Percentiles rank a stretch among this genome's conserved stretches.
Conservation (phyloP, 2,113 vertebrate species). For the Phalacrocorax aristotelis region DNA sequence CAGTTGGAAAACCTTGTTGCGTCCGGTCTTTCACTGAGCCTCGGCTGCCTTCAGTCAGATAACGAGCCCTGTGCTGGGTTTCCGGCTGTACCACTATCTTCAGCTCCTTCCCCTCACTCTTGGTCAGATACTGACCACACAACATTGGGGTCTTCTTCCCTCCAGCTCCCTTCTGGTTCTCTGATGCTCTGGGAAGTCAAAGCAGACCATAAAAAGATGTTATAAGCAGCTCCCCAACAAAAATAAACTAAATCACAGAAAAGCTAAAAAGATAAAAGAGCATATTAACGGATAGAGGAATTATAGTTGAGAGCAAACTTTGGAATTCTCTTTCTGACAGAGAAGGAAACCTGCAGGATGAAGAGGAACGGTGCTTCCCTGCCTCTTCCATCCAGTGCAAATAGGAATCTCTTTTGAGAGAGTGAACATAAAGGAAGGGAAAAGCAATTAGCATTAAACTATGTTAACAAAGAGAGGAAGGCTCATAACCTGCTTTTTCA, state of each 20-base stretch:
- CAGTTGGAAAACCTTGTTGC: conserved; percentile 94
- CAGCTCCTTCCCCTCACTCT: conserved; percentile 93
- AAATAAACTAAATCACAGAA: conserved; percentile 41
- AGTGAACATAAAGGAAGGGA: conserved; percentile 36
- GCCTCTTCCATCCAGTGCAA: conserved; percentile 37
- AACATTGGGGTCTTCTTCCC: conserved; percentile 88
- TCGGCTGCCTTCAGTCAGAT: conserved; percentile 96
- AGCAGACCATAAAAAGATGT: conserved; percentile 62
- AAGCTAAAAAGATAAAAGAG: conserved; percentile 43
- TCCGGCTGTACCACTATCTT: conserved; percentile 97
- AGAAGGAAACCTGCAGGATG: conserved; percentile 26
- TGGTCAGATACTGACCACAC: conserved; percentile 89
- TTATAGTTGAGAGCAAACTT: conserved; percentile 10
- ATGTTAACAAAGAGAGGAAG: background rate
- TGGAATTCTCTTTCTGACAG: conserved; percentile 15
- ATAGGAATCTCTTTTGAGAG: conserved; percentile 13
- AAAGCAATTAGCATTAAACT: conserved; percentile 45
- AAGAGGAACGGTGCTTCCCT: conserved; percentile 18
- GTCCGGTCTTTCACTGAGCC: conserved; percentile 97
- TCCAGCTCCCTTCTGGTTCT: conserved; percentile 78
- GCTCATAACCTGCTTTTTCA: background rate
- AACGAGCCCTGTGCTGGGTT: conserved; percentile 94
- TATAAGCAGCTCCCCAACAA: background rate
- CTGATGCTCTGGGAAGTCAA: conserved; percentile 76
- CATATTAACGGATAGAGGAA: background rate